These are phyloP conservation scores for Cherax destructor DNA, from an alignment of 1,140 invertebrate genomes.

Conservation along the genomic window DNA sequence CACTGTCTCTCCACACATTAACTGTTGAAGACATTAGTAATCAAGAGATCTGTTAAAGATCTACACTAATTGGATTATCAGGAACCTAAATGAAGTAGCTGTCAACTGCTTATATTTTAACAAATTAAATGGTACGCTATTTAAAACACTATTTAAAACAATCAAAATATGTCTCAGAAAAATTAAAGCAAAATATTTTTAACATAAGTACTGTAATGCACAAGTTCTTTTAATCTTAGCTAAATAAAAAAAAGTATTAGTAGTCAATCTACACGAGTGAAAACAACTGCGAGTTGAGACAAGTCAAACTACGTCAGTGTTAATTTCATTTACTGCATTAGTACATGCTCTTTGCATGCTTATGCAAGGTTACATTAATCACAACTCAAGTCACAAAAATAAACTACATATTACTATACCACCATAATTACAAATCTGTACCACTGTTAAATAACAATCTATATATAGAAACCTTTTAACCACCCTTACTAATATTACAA, in stretches of 20 bases:
- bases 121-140: neutral
- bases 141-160: no score
- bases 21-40: neutral
- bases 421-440: neutral
- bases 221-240: neutral
- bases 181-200: neutral
- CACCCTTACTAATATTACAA: no score
- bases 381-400: neutral
- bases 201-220: neutral
- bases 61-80: neutral
- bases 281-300: neutral
- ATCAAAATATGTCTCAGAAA: no score
- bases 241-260: neutral
- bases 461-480: neutral
- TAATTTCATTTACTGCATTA: neutral
- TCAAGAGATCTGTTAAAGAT: neutral
- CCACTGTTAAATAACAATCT: neutral
- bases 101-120: neutral
- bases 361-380: neutral
- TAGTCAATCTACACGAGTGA: conserved; percentile 2
- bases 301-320: neutral
- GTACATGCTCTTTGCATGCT: conserved; percentile 2
- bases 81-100: neutral
- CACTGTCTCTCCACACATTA: neutral
- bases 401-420: neutral